phyloP scores from a whole-genome alignment of 2,797 vertebrate genomes.

The Notoglanidium macrostoma region DNA sequence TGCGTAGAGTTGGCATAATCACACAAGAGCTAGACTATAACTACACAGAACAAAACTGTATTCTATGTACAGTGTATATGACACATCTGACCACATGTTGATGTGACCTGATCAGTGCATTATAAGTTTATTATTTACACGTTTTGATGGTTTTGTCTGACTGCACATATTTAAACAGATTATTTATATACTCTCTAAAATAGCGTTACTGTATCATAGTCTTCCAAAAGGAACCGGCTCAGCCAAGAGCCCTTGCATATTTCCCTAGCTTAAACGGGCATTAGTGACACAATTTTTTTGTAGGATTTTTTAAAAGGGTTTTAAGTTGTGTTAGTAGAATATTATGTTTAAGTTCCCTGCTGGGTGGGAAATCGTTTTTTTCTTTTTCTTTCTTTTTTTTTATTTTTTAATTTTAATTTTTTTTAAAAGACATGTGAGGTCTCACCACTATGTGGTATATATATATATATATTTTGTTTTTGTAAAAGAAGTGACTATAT shows the following conservation, averaged over 20 bases:
- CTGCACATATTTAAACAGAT: constrained; percentile 44
- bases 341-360: constrained; percentile 28
- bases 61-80: constrained; percentile 14
- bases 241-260: constrained; percentile 30
- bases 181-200: constrained; percentile 42
- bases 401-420: not conserved
- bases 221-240: constrained; percentile 53
- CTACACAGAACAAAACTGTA: not conserved
- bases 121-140: constrained; percentile 17
- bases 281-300: not conserved
- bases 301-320: constrained; percentile 2
- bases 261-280: constrained; percentile 30
- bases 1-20: not conserved
- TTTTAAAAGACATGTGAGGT: constrained; percentile 28
- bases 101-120: constrained; percentile 36
- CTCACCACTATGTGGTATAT: constrained; percentile 50
- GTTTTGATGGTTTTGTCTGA: constrained; percentile 12
- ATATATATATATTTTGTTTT: not conserved
- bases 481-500: not conserved
- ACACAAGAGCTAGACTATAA: not conserved
- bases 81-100: constrained; percentile 21
- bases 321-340: constrained; percentile 13
- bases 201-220: constrained; percentile 56
- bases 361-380: constrained; percentile 20
- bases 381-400: too few species aligned